Conservation (phyloP, 2,888 invertebrate species). For the Papilio demoleus region DNA sequence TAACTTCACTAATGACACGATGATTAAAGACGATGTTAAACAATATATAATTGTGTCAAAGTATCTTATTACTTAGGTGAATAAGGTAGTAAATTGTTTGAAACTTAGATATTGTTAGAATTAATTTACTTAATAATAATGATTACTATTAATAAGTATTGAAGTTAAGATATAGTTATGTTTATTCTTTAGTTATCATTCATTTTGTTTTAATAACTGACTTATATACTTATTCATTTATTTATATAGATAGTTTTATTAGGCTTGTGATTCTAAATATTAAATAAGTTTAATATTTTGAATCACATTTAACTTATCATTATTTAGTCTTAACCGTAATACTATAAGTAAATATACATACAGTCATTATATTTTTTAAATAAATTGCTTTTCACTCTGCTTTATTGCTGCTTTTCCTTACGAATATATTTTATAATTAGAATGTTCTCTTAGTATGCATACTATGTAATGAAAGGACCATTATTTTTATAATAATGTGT, state of each 20-base stretch:
- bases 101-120: neutral
- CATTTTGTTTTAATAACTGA: too few relatives aligned
- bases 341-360: too few relatives aligned
- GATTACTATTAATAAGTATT: too few relatives aligned
- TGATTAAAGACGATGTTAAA: constrained; percentile 28
- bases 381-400: neutral
- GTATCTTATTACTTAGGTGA: constrained; percentile 25
- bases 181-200: too few relatives aligned
- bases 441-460: constrained; percentile 4
- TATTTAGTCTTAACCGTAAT: too few relatives aligned
- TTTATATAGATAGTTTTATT: too few relatives aligned
- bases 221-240: too few relatives aligned
- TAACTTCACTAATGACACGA: constrained; percentile 31
- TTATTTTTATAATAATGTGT: neutral
- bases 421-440: constrained; percentile 17
- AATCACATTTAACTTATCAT: too few relatives aligned
- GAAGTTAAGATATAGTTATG: too few relatives aligned
- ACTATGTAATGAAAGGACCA: neutral
- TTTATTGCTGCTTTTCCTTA: neutral
- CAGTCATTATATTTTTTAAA: too few relatives aligned
- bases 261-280: too few relatives aligned
- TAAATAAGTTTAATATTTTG: too few relatives aligned
- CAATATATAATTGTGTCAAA: constrained; percentile 23
- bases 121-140: neutral
- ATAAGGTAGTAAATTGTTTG: constrained; percentile 8